Conservation (phyloP, 1,140 invertebrate genomes). For the Drosophila prosaltans region DNA sequence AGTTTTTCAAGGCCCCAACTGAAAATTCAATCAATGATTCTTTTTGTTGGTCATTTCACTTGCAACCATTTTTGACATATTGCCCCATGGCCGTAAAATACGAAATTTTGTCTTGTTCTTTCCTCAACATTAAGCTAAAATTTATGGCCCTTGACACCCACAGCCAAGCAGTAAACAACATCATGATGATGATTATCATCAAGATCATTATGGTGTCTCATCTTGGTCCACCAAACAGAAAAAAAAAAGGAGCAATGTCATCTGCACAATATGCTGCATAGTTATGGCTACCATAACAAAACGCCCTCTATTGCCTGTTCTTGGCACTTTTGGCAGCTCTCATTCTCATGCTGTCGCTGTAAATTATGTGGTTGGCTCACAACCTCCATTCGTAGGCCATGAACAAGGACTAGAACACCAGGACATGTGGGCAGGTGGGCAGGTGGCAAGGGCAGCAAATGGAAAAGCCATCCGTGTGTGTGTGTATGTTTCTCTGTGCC, state of each 20-base stretch:
- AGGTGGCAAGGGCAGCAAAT: not conserved
- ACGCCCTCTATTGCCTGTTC: slow-evolving; percentile 31
- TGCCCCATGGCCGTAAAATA: slow-evolving; percentile 1
- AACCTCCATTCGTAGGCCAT: slow-evolving; percentile 13
- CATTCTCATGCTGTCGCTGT: slow-evolving; percentile 50
- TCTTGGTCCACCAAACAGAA: slow-evolving; percentile 32
- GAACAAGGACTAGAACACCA: not conserved
- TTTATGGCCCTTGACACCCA: slow-evolving; percentile 45
- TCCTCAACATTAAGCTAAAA: slow-evolving; percentile 25
- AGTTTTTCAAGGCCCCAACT: not conserved
- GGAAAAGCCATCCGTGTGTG: not conserved
- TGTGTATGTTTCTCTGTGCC: slow-evolving; percentile 9
- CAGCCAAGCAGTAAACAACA: slow-evolving; percentile 11
- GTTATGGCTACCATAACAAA: slow-evolving; percentile 49
- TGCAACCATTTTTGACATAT: slow-evolving; percentile 19
- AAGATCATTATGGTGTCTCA: slow-evolving; percentile 25
- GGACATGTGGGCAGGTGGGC: not conserved
- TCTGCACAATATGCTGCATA: slow-evolving; percentile 56
- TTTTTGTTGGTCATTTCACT: slow-evolving; percentile 12
- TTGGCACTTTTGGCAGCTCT: slow-evolving; percentile 48
- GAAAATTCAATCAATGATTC: not conserved
- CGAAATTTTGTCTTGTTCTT: not conserved
- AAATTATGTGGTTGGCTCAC: slow-evolving; percentile 47
- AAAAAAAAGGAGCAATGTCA: slow-evolving; percentile 14
- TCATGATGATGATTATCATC: slow-evolving; percentile 10